phyloP scores from a whole-genome alignment of 2,888 invertebrate genomes.

The Adineta ricciae region DNA sequence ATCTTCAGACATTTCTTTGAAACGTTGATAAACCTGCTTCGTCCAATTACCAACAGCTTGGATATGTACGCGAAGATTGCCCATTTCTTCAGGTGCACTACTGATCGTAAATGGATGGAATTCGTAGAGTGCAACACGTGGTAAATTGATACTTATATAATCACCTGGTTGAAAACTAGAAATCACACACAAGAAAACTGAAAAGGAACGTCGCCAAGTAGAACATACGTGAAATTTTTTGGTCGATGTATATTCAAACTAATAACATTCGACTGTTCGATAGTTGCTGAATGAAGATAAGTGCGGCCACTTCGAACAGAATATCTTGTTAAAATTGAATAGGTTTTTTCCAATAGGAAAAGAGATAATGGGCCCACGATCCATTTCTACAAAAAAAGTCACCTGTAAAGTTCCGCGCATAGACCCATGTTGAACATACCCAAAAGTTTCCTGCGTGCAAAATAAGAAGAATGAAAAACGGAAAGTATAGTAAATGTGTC shows the following conservation, averaged over 20 bases:
- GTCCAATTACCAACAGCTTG: slow-evolving; percentile 90
- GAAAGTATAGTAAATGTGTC: slow-evolving; percentile 74
- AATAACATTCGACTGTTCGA: neutral
- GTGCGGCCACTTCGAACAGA: neutral
- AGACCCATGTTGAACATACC: neutral
- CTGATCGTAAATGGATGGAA: slow-evolving; percentile 96
- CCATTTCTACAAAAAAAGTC: neutral
- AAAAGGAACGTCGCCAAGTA: neutral
- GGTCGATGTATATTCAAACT: slow-evolving; percentile 4
- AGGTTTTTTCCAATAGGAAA: neutral
- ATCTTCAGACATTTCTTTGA: slow-evolving; percentile 57
- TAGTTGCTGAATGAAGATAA: neutral
- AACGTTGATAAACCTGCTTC: slow-evolving; percentile 56
- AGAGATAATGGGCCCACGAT: neutral
- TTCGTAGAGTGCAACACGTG: slow-evolving; percentile 78
- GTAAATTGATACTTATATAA: slow-evolving; percentile 82
- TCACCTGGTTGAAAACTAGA: slow-evolving; percentile 58
- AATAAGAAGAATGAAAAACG: slow-evolving; percentile 61
- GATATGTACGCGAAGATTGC: slow-evolving; percentile 74
- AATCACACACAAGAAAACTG: neutral
- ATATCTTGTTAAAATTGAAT: neutral
- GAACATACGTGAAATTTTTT: neutral
- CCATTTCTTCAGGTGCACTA: slow-evolving; percentile 83
- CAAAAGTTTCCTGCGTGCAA: slow-evolving; percentile 31
- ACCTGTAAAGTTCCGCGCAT: too few relatives aligned